phyloP scores from a whole-genome alignment of 2,888 invertebrate genomes.

The Hedychridium roseum region DNA sequence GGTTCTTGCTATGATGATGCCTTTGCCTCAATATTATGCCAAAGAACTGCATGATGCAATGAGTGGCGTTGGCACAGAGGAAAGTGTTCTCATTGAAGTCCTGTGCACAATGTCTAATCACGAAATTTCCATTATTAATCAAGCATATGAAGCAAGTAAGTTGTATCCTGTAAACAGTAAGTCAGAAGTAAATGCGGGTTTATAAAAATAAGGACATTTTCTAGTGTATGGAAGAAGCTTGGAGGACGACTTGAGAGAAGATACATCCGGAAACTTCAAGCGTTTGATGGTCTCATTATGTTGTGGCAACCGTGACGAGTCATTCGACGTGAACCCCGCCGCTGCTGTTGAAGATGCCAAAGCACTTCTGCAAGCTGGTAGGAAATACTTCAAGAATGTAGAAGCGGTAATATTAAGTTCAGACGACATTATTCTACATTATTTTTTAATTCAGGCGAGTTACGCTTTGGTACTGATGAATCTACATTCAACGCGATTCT shows the following conservation, averaged over 20 bases:
- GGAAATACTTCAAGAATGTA: slow-evolving; percentile 35
- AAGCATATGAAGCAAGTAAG: slow-evolving; percentile 65
- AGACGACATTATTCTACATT: too few species aligned
- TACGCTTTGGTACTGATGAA: slow-evolving; percentile 82
- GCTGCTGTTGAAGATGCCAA: slow-evolving; percentile 84
- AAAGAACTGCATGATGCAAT: slow-evolving; percentile 68
- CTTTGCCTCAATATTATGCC: slow-evolving; percentile 68
- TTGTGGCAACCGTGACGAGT: slow-evolving; percentile 83
- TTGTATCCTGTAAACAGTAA: slow-evolving; percentile 13
- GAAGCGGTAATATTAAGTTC: too few species aligned
- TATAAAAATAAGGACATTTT: slow-evolving; percentile 9
- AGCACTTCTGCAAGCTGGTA: slow-evolving; percentile 80
- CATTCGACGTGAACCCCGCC: slow-evolving; percentile 74
- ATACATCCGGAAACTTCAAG: slow-evolving; percentile 92
- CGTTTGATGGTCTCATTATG: slow-evolving; percentile 87
- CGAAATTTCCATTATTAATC: slow-evolving; percentile 65
- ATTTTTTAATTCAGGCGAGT: slow-evolving; percentile 65
- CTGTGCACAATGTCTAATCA: slow-evolving; percentile 69
- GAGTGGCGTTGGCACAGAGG: slow-evolving; percentile 68
- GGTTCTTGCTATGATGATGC: slow-evolving; percentile 68
- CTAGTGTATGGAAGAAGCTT: slow-evolving; percentile 81
- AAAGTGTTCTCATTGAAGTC: slow-evolving; percentile 68
- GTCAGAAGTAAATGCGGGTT: not conserved
- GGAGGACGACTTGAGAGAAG: slow-evolving; percentile 84
- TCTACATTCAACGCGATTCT: slow-evolving; percentile 85